Conservation (phyloP, 2,797 vertebrate genomes). For the Thunnus albacares region DNA sequence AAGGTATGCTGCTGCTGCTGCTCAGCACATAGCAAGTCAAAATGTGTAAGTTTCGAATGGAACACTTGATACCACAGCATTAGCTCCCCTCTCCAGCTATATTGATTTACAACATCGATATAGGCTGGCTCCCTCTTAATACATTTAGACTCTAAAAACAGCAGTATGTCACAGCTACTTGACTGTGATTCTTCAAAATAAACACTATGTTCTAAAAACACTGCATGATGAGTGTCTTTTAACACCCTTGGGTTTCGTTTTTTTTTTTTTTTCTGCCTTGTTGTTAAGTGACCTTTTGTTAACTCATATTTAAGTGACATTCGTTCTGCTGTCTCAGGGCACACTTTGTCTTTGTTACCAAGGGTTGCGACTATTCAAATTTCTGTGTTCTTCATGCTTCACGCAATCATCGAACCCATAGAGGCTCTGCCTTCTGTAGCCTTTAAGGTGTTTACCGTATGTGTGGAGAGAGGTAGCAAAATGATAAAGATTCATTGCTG, state of each 20-base stretch:
- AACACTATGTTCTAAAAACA: slow-evolving; percentile 60
- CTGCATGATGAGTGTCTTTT: slow-evolving; percentile 40
- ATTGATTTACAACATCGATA: slow-evolving; percentile 81
- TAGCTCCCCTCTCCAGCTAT: slow-evolving; percentile 68
- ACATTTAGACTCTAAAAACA: slow-evolving; percentile 80
- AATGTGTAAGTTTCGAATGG: slow-evolving; percentile 70
- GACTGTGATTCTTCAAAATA: slow-evolving; percentile 72
- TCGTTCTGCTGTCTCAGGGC: slow-evolving; percentile 59
- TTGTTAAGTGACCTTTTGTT: slow-evolving; percentile 81
- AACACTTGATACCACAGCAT: slow-evolving; percentile 74
- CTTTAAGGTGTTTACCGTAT: slow-evolving; percentile 67
- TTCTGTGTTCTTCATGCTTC: slow-evolving; percentile 72
- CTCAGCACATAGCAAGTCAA: slow-evolving; percentile 53
- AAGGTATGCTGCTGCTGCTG: slow-evolving; percentile 40
- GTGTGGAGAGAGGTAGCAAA: slow-evolving; percentile 62
- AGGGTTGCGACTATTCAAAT: slow-evolving; percentile 70
- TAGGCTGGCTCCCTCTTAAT: slow-evolving; percentile 74
- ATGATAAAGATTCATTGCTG: slow-evolving; percentile 80
- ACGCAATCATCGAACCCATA: slow-evolving; percentile 60
- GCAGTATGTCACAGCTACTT: slow-evolving; percentile 79
- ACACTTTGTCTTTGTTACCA: slow-evolving; percentile 80
- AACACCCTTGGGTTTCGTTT: slow-evolving; percentile 57
- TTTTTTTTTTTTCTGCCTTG: slow-evolving; percentile 32
- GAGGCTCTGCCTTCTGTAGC: slow-evolving; percentile 48
- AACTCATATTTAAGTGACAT: slow-evolving; percentile 78